Base-by-base conservation (phyloP, 2,888 invertebrate genomes). In the Macropis europaea region DNA sequence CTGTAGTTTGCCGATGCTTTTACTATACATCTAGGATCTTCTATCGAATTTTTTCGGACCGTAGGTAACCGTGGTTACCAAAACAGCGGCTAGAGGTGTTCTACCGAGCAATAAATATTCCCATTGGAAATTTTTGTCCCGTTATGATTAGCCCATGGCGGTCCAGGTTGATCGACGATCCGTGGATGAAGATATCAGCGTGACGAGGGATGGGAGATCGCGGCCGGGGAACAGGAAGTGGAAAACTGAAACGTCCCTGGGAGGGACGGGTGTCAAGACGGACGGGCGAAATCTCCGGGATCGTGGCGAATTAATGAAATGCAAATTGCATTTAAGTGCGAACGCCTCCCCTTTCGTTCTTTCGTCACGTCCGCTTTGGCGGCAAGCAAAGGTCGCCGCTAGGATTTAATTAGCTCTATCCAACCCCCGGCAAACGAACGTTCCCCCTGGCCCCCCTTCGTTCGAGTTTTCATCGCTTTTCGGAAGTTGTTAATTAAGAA, bases 371-470 rank as follows among this genome's bases (percentile, higher is more conserved):
- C 75, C 82, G 82, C 83, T 81, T 79, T 73, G 75, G 73, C 71
- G 64, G 64, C 32, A 69, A 68, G 71, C 77, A 73, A 78, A 82
- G 84, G 78, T 81, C 78, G 81, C 72, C 67, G 73, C 81, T 79
- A 81, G 82, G 85, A 87, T 87, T 87, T 87, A 87, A 87, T 86
- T 87, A 87, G 84, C 81, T 79, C 82, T 81, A 84, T 86, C 85
- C 84, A 82, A n/a, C n/a, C n/a, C n/a, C 82, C 77, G 79, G 77
- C 81, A 82, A 84, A 79, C 72, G 76, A 77, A 75, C 73, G 71
- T 73, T 81, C 43, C 34, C 24, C 34, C 34, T n/a, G 17, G n/a
- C 36, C 11, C 24, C 36, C 45, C 34, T 38, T 36, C 54, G 19
- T 15, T 40, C 53, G 42, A 56, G 60, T 69, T 82, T 73, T 77